Evolutionary conservation across 2,113 vertebrate species (phyloP), one percentile per base, ranked within the genome.

Genomic region (Colistium nudipinnis): DNA sequence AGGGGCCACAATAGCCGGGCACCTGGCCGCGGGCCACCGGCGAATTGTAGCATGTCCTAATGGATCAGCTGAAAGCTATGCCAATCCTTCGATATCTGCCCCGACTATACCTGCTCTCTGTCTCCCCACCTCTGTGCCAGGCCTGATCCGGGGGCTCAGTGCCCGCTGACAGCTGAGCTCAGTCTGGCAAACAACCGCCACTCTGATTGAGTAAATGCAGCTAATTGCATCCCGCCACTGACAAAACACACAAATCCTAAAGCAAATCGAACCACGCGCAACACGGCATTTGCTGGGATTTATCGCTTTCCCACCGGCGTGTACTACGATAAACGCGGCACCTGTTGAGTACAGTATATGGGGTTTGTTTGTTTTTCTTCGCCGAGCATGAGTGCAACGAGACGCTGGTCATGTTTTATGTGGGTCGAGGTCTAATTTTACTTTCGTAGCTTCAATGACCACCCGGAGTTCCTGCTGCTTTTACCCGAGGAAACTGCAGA

Each of bases 51-150:
- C 63, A 69, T 84, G 81, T 77, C 80, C 88, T 87, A 83, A 87
- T 86, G 87, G 88, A 90, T 83, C 84, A 87, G 78, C 67, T 84
- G 78, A 85, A 80, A 87, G 84, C 79, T 70, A 70, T 72, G 81
- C 3, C 55, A 76, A 83, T 86, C 67, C 76, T 62, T 3, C 61
- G 27, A 56, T 64, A 67, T 84, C 68, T 64, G 70, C 55, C 49
- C 74, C 33, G 75, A 70, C 83, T 84, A n/a, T n/a, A 84, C 82
- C 87, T 83, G 81, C 71, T 65, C 70, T 30, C 64, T 70, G 81
- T 76, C 70, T 57, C 52, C 59, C 10, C 35, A 17, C 60, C 75
- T 70, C 65, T 59, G 74, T 79, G 83, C 83, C 83, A 81, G 51
- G 35, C 59, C 60, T 81, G 82, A 82, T 70, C 63, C n/a, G 17